Evolutionary conservation across 2,113 vertebrate genomes (phyloP).

Genomic region (Vulpes vulpes): DNA sequence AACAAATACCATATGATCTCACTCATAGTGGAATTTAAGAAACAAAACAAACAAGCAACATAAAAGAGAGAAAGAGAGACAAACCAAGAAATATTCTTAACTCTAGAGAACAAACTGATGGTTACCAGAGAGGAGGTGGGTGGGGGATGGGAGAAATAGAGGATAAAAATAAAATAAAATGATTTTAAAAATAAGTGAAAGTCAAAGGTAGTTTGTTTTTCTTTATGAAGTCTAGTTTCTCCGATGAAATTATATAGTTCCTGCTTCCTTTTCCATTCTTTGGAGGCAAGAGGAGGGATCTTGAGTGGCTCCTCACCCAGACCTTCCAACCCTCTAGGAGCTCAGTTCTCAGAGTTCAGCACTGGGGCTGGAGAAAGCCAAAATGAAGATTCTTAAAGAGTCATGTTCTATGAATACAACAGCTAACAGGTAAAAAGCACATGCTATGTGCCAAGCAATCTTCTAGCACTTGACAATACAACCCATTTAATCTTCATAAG

Average conservation of each 20-base stretch:
- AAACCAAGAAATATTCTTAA: background rate
- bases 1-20: background rate
- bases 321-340: background rate
- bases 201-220: background rate
- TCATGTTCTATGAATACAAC: background rate
- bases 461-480: background rate
- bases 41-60: background rate
- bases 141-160: background rate
- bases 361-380: background rate
- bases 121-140: background rate
- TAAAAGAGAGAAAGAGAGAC: background rate
- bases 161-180: background rate
- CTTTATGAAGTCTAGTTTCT: background rate
- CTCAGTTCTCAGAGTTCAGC: background rate
- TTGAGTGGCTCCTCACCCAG: background rate
- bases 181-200: background rate
- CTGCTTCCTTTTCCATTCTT: background rate
- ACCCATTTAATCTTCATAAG: constrained; percentile 29
- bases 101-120: background rate
- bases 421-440: background rate
- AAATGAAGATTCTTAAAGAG: background rate
- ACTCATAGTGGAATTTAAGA: background rate
- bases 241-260: background rate
- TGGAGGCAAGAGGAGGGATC: background rate
- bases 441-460: background rate